phyloP scores from a whole-genome alignment of 2,888 invertebrate genomes.

The Buathra laborator region DNA sequence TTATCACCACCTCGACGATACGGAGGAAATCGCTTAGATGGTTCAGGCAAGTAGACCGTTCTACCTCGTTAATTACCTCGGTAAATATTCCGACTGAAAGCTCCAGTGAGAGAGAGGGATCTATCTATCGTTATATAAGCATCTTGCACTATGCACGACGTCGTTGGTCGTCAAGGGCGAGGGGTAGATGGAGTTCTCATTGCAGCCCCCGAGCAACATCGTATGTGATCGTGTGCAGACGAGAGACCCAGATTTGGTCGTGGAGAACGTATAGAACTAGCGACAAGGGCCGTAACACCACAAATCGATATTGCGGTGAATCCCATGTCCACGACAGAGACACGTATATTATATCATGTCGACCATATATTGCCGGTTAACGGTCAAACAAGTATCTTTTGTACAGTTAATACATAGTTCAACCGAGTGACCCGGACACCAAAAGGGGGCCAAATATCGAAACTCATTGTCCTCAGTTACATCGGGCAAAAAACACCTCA shows the following conservation, averaged over 20 bases:
- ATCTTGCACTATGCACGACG: slow-evolving; percentile 43
- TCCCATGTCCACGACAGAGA: slow-evolving; percentile 62
- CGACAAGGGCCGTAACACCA: slow-evolving; percentile 43
- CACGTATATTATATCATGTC: slow-evolving; percentile 50
- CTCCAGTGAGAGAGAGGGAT: slow-evolving; percentile 53
- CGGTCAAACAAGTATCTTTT: slow-evolving; percentile 11
- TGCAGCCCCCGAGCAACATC: slow-evolving; percentile 46
- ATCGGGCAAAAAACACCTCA: no score
- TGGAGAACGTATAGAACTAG: slow-evolving; percentile 38
- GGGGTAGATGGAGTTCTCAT: slow-evolving; percentile 32
- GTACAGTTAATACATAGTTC: not conserved
- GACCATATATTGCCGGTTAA: slow-evolving; percentile 46
- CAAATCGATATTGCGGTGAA: slow-evolving; percentile 65
- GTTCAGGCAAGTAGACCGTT: slow-evolving; percentile 20
- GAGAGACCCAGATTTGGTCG: slow-evolving; percentile 46
- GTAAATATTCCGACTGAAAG: slow-evolving; percentile 70
- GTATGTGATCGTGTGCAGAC: slow-evolving; percentile 48
- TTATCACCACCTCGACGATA: slow-evolving; percentile 42
- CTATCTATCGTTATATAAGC: slow-evolving; percentile 51
- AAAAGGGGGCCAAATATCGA: not conserved
- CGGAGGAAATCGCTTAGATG: slow-evolving; percentile 28
- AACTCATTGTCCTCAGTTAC: no score
- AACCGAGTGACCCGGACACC: not conserved
- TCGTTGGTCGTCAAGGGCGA: slow-evolving; percentile 44
- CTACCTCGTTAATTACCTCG: slow-evolving; percentile 70